A percentile compares a stretch with the other conserved stretches of the same genome.
Conservation (phyloP, 1,140 invertebrate genomes). For the Sinella curviseta region DNA sequence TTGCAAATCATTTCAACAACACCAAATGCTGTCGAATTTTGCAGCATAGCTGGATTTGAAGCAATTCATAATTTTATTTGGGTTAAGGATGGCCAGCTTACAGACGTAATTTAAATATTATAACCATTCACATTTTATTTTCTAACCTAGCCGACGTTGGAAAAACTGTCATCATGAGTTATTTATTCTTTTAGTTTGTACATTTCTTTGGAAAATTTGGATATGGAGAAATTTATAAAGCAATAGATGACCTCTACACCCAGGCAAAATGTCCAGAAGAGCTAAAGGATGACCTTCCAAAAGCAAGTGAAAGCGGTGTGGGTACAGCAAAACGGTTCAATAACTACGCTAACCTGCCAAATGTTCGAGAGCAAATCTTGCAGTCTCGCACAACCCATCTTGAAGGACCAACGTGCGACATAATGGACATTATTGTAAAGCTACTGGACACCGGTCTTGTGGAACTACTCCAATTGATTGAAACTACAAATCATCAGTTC, state of each 20-base stretch:
- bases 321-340: neutral
- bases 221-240: neutral
- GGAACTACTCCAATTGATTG: neutral
- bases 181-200: conserved; percentile 14
- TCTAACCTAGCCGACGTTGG: too few relatives aligned
- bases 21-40: too few relatives aligned
- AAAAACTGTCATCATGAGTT: neutral
- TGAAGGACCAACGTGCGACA: neutral
- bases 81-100: conserved; percentile 11
- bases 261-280: neutral
- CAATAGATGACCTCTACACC: conserved; percentile 12
- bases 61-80: too few relatives aligned
- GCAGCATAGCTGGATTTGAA: too few relatives aligned
- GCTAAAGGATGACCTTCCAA: neutral
- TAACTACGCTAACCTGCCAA: neutral
- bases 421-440: neutral
- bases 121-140: too few relatives aligned
- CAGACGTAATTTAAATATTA: conserved; percentile 22
- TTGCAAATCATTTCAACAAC: too few relatives aligned
- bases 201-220: neutral
- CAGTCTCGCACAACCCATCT: neutral
- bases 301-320: neutral
- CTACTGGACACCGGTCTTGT: neutral
- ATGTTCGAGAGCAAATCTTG: neutral
- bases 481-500: neutral